Base-by-base conservation (phyloP, 2,888 invertebrate genomes). In the Erannis defoliaria region DNA sequence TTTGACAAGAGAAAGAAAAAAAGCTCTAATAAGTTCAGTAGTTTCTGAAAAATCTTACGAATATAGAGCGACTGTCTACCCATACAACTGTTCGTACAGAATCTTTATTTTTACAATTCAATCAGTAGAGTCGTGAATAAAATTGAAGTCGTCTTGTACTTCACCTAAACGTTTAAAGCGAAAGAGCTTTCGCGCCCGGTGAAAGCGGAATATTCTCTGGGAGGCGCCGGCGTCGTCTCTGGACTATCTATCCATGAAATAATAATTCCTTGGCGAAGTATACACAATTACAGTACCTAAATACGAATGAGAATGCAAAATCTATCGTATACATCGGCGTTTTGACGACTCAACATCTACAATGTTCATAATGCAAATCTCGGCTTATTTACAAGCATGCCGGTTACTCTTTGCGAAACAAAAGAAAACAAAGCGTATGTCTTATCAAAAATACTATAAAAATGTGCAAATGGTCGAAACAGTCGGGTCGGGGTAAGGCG, bases 391-490 rank as follows among this genome's bases (percentile, higher is more conserved):
- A 63, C 63, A 58, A 42, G 63, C 58, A 63, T 58, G 51, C 55
- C 56, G 45, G 60, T 55, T 40, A 56, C 56, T 51, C 51, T 12
- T 18, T 56, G 56, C 51, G 46, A 62, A 62, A 46, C 29, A 55
- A 45, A 43, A 53, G 2, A 35, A 46, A 56, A 62, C 53, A 53
- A 62, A 56, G 57, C 59, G 42, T 23, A 51, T n/a, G 37, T 49
- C 5, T 56, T 4, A 33, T 58, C 31, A 9, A 55, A 48, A 51
- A 23, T 55, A 50, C 18, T 21, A 70, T 67, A 67, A 55, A 71
- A 78, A 68, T 72, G 67, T 76, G 75, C 71, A 77, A 77, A 77
- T 75, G 73, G 76, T 76, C 73, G 74, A 26, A 53, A 42, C 66
- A 42, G 53, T 51, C 40, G 35, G 26, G 37, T 14, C 5, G 10